These are phyloP conservation scores for Orius laevigatus DNA, from an alignment of 1,140 invertebrate genomes.

Conservation along the genomic window DNA sequence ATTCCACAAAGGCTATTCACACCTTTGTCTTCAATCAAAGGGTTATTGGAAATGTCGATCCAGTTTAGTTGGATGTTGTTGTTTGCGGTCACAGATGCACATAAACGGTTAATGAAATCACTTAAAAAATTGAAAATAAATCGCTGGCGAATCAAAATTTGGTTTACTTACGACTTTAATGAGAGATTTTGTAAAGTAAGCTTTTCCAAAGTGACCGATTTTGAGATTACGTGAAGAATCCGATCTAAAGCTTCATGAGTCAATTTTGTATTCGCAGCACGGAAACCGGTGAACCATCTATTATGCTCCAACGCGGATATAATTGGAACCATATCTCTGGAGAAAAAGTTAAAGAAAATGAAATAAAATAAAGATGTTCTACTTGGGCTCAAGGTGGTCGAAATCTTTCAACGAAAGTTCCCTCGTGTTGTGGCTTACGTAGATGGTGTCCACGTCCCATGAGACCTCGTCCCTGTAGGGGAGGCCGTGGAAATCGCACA, in stretches of 20 bases:
- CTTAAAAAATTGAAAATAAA: constrained; percentile 31
- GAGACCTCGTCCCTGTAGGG: constrained; percentile 89
- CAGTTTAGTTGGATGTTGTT: constrained; percentile 65
- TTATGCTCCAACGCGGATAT: constrained; percentile 86
- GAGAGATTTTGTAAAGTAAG: constrained; percentile 67
- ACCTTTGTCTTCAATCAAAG: constrained; percentile 78
- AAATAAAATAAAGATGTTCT: constrained; percentile 21
- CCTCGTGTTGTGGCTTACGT: constrained; percentile 80
- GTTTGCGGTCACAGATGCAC: constrained; percentile 61
- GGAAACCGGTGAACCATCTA: constrained; percentile 74
- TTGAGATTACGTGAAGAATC: constrained; percentile 68
- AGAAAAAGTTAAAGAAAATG: constrained; percentile 20
- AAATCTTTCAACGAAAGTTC: constrained; percentile 86
- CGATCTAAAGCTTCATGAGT: constrained; percentile 70
- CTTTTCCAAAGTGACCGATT: constrained; percentile 64
- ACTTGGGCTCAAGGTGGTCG: constrained; percentile 89
- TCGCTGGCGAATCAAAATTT: too few species aligned
- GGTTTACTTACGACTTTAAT: constrained; percentile 56
- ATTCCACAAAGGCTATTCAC: constrained; percentile 55
- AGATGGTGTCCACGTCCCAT: constrained; percentile 95
- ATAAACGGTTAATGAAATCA: constrained; percentile 72
- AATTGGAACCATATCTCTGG: constrained; percentile 82
- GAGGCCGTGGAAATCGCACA: constrained; percentile 85
- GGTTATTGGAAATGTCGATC: constrained; percentile 78
- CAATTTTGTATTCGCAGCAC: constrained; percentile 52